phyloP scores from a whole-genome alignment of 2,113 vertebrate genomes.

The Oncorhynchus tshawytscha region DNA sequence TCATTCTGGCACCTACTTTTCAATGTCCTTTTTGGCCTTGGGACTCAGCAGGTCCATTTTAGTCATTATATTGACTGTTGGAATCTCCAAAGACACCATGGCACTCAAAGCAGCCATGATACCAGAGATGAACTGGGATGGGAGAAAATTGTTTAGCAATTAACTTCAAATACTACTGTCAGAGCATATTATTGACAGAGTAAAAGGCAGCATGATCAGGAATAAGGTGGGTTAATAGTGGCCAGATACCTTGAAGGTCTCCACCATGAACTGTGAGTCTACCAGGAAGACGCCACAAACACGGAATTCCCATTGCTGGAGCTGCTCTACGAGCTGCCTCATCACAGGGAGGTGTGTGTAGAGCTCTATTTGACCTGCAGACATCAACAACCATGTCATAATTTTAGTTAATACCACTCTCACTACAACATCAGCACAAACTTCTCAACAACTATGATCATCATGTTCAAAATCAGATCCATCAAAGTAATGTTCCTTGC shows the following conservation, averaged over 20 bases:
- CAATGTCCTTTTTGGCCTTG: constrained; percentile 94
- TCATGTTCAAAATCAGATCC: neutral
- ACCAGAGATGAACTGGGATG: constrained; percentile 90
- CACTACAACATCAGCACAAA: neutral
- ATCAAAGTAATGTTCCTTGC: too few species aligned
- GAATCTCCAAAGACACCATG: constrained; percentile 93
- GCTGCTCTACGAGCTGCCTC: constrained; percentile 93
- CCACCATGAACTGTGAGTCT: constrained; percentile 98
- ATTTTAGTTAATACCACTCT: neutral
- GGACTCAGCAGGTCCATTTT: constrained; percentile 97
- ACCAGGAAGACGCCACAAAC: constrained; percentile 97
- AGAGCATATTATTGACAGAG: too few species aligned
- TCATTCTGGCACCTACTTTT: constrained; percentile 82
- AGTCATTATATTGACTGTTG: constrained; percentile 96
- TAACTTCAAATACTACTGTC: too few species aligned
- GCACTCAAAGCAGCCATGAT: constrained; percentile 93
- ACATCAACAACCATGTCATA: neutral
- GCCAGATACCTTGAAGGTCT: constrained; percentile 90
- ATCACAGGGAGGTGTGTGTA: constrained; percentile 98
- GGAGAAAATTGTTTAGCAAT: constrained; percentile 10
- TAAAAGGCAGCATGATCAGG: neutral
- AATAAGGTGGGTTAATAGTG: neutral
- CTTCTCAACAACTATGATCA: neutral
- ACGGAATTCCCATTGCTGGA: constrained; percentile 96
- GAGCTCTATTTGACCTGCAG: constrained; percentile 93